Conservation (phyloP, 2,113 vertebrate species). For the Catagonus wagneri region DNA sequence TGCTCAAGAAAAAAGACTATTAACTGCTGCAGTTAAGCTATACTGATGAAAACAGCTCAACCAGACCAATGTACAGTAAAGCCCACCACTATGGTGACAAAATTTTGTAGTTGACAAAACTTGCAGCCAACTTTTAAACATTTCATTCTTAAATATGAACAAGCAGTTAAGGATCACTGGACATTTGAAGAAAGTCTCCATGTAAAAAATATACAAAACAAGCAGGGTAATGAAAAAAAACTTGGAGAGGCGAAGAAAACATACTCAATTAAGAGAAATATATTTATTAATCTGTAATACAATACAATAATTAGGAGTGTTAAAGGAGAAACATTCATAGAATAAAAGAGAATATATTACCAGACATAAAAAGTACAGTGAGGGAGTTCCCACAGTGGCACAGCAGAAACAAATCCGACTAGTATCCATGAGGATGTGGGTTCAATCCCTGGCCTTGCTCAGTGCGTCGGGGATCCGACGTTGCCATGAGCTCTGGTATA, state of each 20-base stretch:
- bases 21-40: background rate
- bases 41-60: background rate
- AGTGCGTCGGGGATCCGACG: no score
- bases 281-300: slow-evolving; percentile 40
- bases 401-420: no score
- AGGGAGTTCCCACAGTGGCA: no score
- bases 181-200: slow-evolving; percentile 23
- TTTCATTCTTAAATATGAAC: background rate
- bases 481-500: no score
- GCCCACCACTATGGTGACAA: background rate
- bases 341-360: background rate
- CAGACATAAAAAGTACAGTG: background rate
- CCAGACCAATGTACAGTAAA: background rate
- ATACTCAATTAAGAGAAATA: background rate
- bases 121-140: background rate
- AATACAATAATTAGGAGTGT: slow-evolving; percentile 22
- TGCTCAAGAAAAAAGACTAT: background rate
- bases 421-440: no score
- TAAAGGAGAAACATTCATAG: background rate
- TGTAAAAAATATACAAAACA: background rate
- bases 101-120: background rate
- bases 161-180: background rate
- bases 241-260: slow-evolving; percentile 32
- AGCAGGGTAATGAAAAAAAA: background rate
- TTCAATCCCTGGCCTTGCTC: no score